These are phyloP conservation scores for Phthorimaea operculella DNA, from an alignment of 1,140 invertebrate genomes.

Conservation along the genomic window DNA sequence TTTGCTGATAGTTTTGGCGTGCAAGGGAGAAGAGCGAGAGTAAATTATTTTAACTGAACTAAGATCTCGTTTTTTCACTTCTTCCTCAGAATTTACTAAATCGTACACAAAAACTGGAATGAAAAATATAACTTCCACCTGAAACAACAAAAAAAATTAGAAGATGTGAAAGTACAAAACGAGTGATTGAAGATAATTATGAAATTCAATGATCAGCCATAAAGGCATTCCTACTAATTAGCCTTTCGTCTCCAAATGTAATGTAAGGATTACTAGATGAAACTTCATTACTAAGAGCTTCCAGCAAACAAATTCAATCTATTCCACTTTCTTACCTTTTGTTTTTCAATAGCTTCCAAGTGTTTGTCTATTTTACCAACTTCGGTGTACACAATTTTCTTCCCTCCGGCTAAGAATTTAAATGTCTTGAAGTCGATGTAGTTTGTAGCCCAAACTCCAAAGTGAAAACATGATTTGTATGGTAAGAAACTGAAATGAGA, in stretches of 20 bases:
- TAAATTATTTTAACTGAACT: constrained; percentile 39
- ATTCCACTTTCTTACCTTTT: constrained; percentile 19
- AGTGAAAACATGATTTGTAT: constrained; percentile 18
- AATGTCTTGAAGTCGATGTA: constrained; percentile 40
- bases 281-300: too few species aligned
- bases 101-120: constrained; percentile 30
- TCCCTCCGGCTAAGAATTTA: constrained; percentile 32
- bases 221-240: too few species aligned
- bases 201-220: too few species aligned
- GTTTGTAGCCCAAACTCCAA: constrained; percentile 34
- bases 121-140: constrained; percentile 39
- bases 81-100: constrained; percentile 43
- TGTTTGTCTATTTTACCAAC: constrained; percentile 18
- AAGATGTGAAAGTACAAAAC: too few species aligned
- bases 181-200: too few species aligned
- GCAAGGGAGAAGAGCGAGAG: constrained; percentile 33
- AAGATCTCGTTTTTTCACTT: constrained; percentile 37
- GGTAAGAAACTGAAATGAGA: neutral
- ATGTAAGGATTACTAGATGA: too few species aligned
- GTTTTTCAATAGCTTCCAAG: constrained; percentile 24
- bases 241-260: too few species aligned
- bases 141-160: constrained; percentile 7
- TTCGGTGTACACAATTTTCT: constrained; percentile 31
- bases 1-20: constrained; percentile 31
- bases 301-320: too few species aligned